phyloP scores from a whole-genome alignment of 92 coral and sea anemone genomes.

The Porites divaricata region DNA sequence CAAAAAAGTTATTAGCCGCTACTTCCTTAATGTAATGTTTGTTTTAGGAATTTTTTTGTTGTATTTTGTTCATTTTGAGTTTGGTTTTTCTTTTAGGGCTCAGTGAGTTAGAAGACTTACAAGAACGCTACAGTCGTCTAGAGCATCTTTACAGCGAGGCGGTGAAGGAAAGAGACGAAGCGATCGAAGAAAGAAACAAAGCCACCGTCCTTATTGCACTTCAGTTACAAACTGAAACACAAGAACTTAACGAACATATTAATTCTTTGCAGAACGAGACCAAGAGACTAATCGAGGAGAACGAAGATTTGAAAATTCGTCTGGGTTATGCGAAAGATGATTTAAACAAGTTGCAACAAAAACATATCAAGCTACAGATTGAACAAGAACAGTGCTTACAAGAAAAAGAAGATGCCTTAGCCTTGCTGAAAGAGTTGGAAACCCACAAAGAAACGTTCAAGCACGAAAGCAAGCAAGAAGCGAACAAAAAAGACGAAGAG shows the following conservation, averaged over 20 bases:
- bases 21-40: too few species aligned
- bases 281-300: constrained; percentile 58
- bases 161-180: constrained; percentile 76
- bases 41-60: background rate
- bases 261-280: constrained; percentile 57
- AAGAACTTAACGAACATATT: constrained; percentile 68
- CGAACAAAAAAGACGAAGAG: background rate
- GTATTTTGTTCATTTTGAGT: background rate
- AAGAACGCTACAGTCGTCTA: constrained; percentile 65
- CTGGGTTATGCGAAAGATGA: constrained; percentile 78
- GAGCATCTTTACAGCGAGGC: constrained; percentile 80
- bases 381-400: constrained; percentile 78
- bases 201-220: constrained; percentile 85
- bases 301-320: constrained; percentile 77
- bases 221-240: constrained; percentile 81
- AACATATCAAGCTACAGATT: constrained; percentile 79
- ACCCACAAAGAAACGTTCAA: background rate
- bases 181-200: constrained; percentile 87
- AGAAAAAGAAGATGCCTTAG: constrained; percentile 65
- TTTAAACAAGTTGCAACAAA: constrained; percentile 77
- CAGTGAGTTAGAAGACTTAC: constrained; percentile 77
- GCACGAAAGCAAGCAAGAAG: background rate
- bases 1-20: too few species aligned
- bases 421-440: constrained; percentile 57
- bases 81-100: constrained; percentile 59